Conservation (phyloP, 2,888 invertebrate genomes). For the Steinernema carpocapsae region DNA sequence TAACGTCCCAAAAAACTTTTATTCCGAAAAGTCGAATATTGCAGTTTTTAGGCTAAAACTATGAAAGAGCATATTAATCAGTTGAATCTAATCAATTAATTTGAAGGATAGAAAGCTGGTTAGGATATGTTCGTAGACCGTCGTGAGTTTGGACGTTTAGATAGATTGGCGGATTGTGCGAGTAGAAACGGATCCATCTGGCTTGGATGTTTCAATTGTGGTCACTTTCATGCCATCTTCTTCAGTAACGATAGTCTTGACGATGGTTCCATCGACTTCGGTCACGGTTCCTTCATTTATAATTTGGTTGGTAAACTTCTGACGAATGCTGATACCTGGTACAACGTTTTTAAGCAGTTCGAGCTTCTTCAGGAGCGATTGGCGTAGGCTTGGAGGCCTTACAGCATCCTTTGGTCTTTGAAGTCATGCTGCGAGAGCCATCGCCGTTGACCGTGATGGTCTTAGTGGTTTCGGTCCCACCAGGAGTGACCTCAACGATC, state of each 20-base stretch:
- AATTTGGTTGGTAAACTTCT: neutral
- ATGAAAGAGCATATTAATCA: too few species aligned
- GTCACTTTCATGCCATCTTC: neutral
- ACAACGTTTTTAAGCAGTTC: slow-evolving; percentile 1
- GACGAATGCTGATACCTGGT: neutral
- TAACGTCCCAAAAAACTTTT: neutral
- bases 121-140: too few species aligned
- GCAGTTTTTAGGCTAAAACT: too few species aligned
- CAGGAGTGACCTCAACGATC: neutral
- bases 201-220: neutral
- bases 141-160: neutral
- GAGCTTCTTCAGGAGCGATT: neutral
- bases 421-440: slow-evolving; percentile 1
- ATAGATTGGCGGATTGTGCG: neutral
- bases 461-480: neutral
- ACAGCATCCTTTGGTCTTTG: neutral
- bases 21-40: neutral
- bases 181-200: neutral
- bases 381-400: neutral
- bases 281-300: slow-evolving; percentile 1
- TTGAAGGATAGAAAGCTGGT: too few species aligned
- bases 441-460: slow-evolving; percentile 6
- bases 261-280: neutral
- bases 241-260: neutral
- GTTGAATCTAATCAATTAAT: too few species aligned